Percentiles rank a stretch among this genome's conserved stretches.
Evolutionary conservation across 2,888 invertebrate genomes (phyloP).

Genomic region (Drosophila vallismaia): DNA sequence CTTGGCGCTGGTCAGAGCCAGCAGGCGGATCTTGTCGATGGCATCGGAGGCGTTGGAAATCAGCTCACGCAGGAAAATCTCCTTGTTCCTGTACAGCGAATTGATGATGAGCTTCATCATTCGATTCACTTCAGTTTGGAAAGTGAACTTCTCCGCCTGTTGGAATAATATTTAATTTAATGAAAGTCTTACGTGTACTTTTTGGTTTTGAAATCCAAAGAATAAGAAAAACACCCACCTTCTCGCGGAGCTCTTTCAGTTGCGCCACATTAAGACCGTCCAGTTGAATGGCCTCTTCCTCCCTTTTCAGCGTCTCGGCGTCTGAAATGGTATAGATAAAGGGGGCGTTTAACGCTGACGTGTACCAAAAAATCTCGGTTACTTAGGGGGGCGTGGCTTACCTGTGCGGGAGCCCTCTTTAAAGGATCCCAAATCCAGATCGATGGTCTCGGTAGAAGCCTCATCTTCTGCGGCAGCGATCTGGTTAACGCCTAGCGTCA

Average conservation of each 20-base stretch:
- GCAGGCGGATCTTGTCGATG: conserved; percentile 97
- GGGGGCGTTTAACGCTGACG: conserved; percentile 68
- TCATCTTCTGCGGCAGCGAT: conserved; percentile 72
- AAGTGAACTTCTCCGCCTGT: conserved; percentile 92
- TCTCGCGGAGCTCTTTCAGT: conserved; percentile 94
- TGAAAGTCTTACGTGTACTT: conserved; percentile 27
- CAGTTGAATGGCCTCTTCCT: conserved; percentile 97
- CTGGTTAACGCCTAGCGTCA: conserved; percentile 71
- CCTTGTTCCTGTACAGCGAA: conserved; percentile 99
- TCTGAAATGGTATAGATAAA: conserved; percentile 85
- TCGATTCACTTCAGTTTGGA: conserved; percentile 99
- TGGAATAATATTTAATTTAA: conserved; percentile 1
- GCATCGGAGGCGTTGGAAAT: conserved; percentile 99
- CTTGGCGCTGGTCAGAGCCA: conserved; percentile 94
- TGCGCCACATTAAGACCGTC: conserved; percentile 98
- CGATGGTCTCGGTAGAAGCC: conserved; percentile 86
- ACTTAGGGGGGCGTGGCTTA: conserved; percentile 77
- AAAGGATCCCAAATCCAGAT: conserved; percentile 91
- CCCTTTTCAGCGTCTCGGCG: conserved; percentile 94
- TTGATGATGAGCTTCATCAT: conserved; percentile 99
- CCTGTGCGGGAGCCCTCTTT: conserved; percentile 96
- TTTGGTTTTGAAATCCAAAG: neutral
- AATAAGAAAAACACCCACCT: conserved; percentile 79
- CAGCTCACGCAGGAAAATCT: conserved; percentile 98
- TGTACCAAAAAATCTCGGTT: conserved; percentile 49